A percentile compares a stretch with the other conserved stretches of the same genome.
phyloP scores from a whole-genome alignment of 2,888 invertebrate species.

The Thymelicus sylvestris region DNA sequence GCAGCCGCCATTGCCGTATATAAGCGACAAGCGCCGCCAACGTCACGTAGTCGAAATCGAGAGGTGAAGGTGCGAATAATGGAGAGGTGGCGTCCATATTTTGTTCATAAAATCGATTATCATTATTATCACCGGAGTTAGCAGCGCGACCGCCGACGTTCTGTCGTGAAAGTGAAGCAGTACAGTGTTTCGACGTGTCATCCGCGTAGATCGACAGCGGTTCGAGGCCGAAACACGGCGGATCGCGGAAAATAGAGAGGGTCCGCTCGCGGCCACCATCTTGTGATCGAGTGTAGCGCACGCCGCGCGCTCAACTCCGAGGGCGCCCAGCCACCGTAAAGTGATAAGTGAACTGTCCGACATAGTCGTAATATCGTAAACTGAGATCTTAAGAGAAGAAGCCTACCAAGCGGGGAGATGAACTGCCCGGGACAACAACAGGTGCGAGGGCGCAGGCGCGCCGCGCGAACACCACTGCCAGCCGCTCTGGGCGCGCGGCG shows the following conservation, averaged over 20 bases:
- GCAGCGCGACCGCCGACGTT: slow-evolving; percentile 79
- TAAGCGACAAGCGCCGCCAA: slow-evolving; percentile 67
- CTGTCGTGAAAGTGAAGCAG: slow-evolving; percentile 77
- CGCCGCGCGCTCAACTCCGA: slow-evolving; percentile 59
- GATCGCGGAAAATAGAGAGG: slow-evolving; percentile 57
- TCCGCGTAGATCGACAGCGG: slow-evolving; percentile 77
- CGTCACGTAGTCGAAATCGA: slow-evolving; percentile 82
- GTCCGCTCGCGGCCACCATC: slow-evolving; percentile 66
- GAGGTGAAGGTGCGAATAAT: slow-evolving; percentile 80
- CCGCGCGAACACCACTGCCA: slow-evolving; percentile 56
- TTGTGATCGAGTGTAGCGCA: slow-evolving; percentile 58
- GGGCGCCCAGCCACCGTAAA: slow-evolving; percentile 58
- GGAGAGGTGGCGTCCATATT: slow-evolving; percentile 80
- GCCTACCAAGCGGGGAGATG: slow-evolving; percentile 51
- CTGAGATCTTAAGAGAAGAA: slow-evolving; percentile 48
- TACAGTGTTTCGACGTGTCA: slow-evolving; percentile 82
- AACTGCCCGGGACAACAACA: slow-evolving; percentile 61
- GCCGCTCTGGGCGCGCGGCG: slow-evolving; percentile 51
- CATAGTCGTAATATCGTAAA: slow-evolving; percentile 41
- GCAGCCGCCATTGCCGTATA: slow-evolving; percentile 76
- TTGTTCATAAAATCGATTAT: slow-evolving; percentile 76
- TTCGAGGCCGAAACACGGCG: slow-evolving; percentile 71
- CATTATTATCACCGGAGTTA: slow-evolving; percentile 80
- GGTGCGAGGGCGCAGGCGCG: slow-evolving; percentile 60
- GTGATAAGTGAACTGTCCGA: slow-evolving; percentile 65